A percentile compares a stretch with the other conserved stretches of the same genome.
These are phyloP conservation scores for Tetramorium parvispinum DNA, from an alignment of 1,140 invertebrate species.

Conservation along the genomic window DNA sequence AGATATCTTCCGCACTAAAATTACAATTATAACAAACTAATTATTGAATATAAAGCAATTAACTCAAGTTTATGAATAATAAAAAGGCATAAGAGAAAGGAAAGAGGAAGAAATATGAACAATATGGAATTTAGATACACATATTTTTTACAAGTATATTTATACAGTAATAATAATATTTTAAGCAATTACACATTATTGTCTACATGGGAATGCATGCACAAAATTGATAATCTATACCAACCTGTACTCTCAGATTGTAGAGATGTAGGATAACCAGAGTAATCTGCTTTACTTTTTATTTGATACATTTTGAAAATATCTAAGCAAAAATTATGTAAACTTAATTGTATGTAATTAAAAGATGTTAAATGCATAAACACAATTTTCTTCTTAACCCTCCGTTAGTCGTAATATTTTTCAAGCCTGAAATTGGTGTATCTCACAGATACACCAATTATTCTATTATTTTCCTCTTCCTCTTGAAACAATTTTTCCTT, in stretches of 20 bases:
- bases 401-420: too few species aligned
- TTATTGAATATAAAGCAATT: background rate
- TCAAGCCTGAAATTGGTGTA: too few species aligned
- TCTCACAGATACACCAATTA: too few species aligned
- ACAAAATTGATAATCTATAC: background rate
- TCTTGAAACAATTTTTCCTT: too few species aligned
- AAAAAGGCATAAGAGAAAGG: too few species aligned
- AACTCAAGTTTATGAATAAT: background rate
- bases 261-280: background rate
- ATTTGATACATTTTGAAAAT: background rate
- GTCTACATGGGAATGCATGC: background rate
- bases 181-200: too few species aligned
- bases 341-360: background rate
- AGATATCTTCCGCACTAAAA: background rate
- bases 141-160: background rate
- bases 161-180: background rate
- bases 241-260: background rate
- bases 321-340: background rate
- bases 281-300: background rate
- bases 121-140: too few species aligned
- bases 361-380: too few species aligned
- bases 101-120: too few species aligned
- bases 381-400: too few species aligned
- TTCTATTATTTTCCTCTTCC: too few species aligned
- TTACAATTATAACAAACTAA: background rate